phyloP scores from a whole-genome alignment of 2,888 invertebrate species.

The Drosophila hamatofila region DNA sequence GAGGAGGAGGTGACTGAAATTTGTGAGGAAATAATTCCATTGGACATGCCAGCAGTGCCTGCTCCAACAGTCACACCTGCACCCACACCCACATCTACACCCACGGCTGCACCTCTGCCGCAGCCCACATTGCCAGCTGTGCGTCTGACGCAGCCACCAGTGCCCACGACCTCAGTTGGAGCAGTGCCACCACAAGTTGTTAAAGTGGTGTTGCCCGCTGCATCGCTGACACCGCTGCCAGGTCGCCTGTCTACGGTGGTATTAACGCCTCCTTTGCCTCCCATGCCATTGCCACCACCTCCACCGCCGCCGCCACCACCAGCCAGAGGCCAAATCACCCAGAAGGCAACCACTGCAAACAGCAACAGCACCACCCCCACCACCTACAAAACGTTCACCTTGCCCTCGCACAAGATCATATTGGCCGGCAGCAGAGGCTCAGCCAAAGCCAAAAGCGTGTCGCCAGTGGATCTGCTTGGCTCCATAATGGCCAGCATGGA shows the following conservation, averaged over 20 bases:
- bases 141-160: slow-evolving; percentile 46
- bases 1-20: slow-evolving; percentile 83
- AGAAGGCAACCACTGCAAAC: slow-evolving; percentile 14
- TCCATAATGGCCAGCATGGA: slow-evolving; percentile 86
- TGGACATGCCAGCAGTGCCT: slow-evolving; percentile 29
- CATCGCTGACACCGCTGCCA: slow-evolving; percentile 53
- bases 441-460: slow-evolving; percentile 47
- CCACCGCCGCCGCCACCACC: slow-evolving; percentile 71
- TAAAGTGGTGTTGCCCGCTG: slow-evolving; percentile 64
- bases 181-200: slow-evolving; percentile 48
- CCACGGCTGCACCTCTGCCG: slow-evolving; percentile 15
- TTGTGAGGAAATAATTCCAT: slow-evolving; percentile 68
- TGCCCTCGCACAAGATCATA: slow-evolving; percentile 71
- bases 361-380: slow-evolving; percentile 19
- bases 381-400: slow-evolving; percentile 73
- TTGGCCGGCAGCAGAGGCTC: slow-evolving; percentile 55
- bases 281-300: slow-evolving; percentile 68
- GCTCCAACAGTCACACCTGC: background rate
- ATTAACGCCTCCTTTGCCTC: slow-evolving; percentile 59
- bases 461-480: slow-evolving; percentile 83
- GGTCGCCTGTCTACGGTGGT: slow-evolving; percentile 57
- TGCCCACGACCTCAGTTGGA: slow-evolving; percentile 11
- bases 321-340: slow-evolving; percentile 29
- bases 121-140: slow-evolving; percentile 26
- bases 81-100: slow-evolving; percentile 9